A percentile compares a stretch with the other conserved stretches of the same genome.
Conservation (phyloP, 2,888 invertebrate genomes). For the Lacanobia oleracea region DNA sequence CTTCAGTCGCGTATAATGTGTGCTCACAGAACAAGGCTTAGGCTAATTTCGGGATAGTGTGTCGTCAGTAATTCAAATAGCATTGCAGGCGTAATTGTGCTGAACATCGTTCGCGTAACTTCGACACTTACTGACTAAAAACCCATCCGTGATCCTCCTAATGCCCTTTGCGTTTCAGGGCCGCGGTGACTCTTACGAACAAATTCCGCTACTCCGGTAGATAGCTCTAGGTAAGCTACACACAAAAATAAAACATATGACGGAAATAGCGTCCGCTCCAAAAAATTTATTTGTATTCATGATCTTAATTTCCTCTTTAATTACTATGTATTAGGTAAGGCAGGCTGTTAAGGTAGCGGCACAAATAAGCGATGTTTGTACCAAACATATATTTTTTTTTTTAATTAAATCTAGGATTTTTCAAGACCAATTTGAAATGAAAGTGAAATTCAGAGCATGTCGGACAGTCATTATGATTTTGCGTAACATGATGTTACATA, state of each 20-base stretch:
- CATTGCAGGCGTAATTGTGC: background rate
- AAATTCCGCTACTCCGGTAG: no score
- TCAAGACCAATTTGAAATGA: conserved; percentile 22
- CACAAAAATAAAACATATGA: background rate
- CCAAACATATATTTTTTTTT: background rate
- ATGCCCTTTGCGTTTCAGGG: no score
- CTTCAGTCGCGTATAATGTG: no score
- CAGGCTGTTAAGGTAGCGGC: background rate
- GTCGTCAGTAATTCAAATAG: background rate
- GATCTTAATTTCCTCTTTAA: background rate
- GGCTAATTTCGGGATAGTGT: background rate
- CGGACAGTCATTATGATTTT: background rate
- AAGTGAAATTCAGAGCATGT: conserved; percentile 25
- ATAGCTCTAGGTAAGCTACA: background rate
- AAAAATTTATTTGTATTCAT: background rate
- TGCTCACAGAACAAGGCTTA: no score
- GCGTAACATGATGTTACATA: conserved; percentile 3
- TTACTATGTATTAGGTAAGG: background rate
- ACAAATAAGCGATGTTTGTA: background rate
- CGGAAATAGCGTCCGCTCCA: background rate
- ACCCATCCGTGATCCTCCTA: no score
- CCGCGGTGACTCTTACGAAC: no score
- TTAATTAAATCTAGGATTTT: background rate
- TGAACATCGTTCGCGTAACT: conserved; percentile 1
- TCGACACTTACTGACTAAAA: no score